Base-by-base conservation (phyloP, 2,888 invertebrate genomes). In the Sisyra terminalis region DNA sequence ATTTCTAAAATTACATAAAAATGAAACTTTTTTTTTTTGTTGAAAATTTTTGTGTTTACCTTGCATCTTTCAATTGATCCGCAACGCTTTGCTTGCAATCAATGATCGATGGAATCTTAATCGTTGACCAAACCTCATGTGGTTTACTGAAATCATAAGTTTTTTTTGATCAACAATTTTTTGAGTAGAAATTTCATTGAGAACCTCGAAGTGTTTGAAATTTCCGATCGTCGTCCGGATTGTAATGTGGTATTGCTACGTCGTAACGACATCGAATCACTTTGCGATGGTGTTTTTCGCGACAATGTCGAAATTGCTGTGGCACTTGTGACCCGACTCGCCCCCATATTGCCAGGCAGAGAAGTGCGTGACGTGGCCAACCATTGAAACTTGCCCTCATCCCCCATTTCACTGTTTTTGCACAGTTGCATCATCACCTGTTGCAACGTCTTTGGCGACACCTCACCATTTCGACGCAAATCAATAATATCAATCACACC, bases 401-500 rank as follows among this genome's bases (percentile, higher is more conserved):
- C 6, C 10, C 48, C 49, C 13, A 47, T 51, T 2, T 44, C 44
- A 6, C 40, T 37, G 29, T 49, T 48, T 29, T 51, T 59, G 6
- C 67, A 61, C 3, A 76, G 54, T 2, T 68, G 61, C 1, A 66
- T 56, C 2, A 67, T 61, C 40, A 74, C 57, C 37, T 57, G 66
- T 8, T 67, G 59, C 36, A 67, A 54, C 2, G 66, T 53, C 16
- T 71, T 69, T 29, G 59, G 60, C 24, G 65, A 59, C 5, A 78
- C 57, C 7, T 64, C 64, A 0, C 56, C 40, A 53, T 85, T 85
- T 49, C 71, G 65, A 37, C 79, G 63, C 45, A 83, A 59, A 56
- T 84, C 84, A 14, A 82, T 63, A 6, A 84, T 67, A 34, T 71
- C 69, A n/a, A 85, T 58, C 1, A 76, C 73, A 15, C 68, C 70